Base-by-base conservation (phyloP, 2,888 invertebrate genomes). In the Caenorhabditis parvicauda region DNA sequence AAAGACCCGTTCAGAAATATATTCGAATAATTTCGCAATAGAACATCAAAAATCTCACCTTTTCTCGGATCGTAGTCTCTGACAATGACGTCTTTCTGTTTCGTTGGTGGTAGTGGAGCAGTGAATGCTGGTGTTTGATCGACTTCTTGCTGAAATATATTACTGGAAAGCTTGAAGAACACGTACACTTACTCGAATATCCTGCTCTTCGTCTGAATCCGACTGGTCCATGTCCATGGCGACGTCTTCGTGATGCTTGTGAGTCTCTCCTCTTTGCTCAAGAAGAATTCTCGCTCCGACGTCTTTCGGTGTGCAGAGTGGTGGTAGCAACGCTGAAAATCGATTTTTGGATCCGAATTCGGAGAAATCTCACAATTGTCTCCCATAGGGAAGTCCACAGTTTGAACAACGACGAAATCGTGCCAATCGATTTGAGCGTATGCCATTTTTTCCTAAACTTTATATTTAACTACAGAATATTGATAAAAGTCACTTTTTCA, bases 401-500 rank as follows among this genome's bases (percentile, higher is more conserved):
- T 96, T 84, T 99, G 98, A 0, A 99, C 98, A 0, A 99, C 96
- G 1, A 98, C 96, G 83, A 99, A 99, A 83, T 98, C 96, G 82
- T 99, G 98, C 98, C 98, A 99, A 82, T 99, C 98, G 65, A 98
- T 95, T 79, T 92, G 92, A 0, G 95, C 94, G 82, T 98, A 98
- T 0, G 86, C 84, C 46, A 85, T 82, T 79, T 96, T 87, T 83
- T 98, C 98, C 61, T 57, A 22, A 27, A 32, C 37, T 46, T 3
- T 12, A 32, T 32, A 32, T 32, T 32, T n/a, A 9, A 32, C 9
- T 32, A 32, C 35, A 32, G 9, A 9, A 32, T 12, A 12, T 32
- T 32, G 9, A n/a, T 41, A n/a, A n/a, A n/a, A 2, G 12, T 2
- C 19, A 55, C 67, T 25, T 90, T 88, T 82, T 99, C 98, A 7